phyloP scores from a whole-genome alignment of 1,140 invertebrate species.

The Lepidurus apus region DNA sequence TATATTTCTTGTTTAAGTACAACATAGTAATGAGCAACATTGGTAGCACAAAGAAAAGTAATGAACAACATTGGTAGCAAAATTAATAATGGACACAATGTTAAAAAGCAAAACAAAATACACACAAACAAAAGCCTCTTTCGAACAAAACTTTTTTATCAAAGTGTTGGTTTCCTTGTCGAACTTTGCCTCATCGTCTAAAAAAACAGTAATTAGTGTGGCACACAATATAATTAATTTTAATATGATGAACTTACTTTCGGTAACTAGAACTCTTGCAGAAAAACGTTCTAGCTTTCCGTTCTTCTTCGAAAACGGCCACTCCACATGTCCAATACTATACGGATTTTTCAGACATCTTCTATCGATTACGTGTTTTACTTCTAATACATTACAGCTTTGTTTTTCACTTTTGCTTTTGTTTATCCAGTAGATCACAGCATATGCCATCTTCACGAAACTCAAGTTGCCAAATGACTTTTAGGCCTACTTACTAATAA shows the following conservation, averaged over 20 bases:
- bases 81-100: too few relatives aligned
- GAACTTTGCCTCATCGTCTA: too few relatives aligned
- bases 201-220: not conserved
- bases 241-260: not conserved
- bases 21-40: too few relatives aligned
- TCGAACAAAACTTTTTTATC: too few relatives aligned
- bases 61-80: too few relatives aligned
- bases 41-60: too few relatives aligned
- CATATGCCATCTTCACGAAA: not conserved
- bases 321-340: not conserved
- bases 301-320: not conserved
- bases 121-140: too few relatives aligned
- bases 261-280: not conserved
- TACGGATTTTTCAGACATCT: not conserved
- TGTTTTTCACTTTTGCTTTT: not conserved
- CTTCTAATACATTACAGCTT: not conserved
- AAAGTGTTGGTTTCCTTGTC: too few relatives aligned
- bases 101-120: too few relatives aligned
- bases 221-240: not conserved
- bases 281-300: not conserved
- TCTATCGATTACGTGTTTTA: not conserved
- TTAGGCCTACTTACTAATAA: too few relatives aligned
- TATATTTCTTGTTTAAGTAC: too few relatives aligned
- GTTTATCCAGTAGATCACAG: not conserved
- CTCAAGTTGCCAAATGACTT: not conserved